These are phyloP conservation scores for Blera fallax DNA, from an alignment of 2,888 invertebrate species.

Conservation along the genomic window DNA sequence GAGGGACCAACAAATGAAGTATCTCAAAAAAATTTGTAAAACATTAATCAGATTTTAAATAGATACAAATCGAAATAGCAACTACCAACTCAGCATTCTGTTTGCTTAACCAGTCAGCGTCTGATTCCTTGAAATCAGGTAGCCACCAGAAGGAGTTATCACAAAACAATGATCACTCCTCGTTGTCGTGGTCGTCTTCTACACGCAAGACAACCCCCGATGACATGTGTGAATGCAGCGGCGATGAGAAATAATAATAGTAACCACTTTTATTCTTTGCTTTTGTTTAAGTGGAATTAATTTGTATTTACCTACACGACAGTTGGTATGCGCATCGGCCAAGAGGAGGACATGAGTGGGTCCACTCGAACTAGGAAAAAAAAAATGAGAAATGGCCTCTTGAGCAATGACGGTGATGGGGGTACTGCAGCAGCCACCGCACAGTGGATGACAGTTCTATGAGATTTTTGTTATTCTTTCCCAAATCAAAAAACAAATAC, in stretches of 20 bases:
- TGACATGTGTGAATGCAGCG: slow-evolving; percentile 46
- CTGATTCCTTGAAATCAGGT: slow-evolving; percentile 65
- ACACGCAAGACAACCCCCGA: slow-evolving; percentile 3
- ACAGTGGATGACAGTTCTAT: slow-evolving; percentile 51
- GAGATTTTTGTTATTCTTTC: slow-evolving; percentile 69
- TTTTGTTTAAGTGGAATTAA: slow-evolving; percentile 73
- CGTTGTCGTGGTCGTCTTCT: neutral
- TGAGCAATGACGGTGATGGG: slow-evolving; percentile 43
- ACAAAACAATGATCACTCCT: slow-evolving; percentile 67
- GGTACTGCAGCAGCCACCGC: slow-evolving; percentile 5
- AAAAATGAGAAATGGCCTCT: slow-evolving; percentile 70
- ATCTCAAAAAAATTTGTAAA: slow-evolving; percentile 65
- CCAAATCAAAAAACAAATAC: slow-evolving; percentile 69
- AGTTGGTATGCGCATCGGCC: slow-evolving; percentile 33
- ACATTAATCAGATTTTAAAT: slow-evolving; percentile 69
- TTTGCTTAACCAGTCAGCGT: slow-evolving; percentile 50
- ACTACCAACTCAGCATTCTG: neutral
- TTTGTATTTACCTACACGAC: slow-evolving; percentile 72
- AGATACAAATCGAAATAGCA: slow-evolving; percentile 68
- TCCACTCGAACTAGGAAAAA: slow-evolving; percentile 29
- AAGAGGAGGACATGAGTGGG: slow-evolving; percentile 53
- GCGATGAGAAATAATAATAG: slow-evolving; percentile 72
- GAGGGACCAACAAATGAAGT: neutral
- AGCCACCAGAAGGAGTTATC: slow-evolving; percentile 69
- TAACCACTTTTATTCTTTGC: slow-evolving; percentile 70